Percentiles rank a stretch among this genome's conserved stretches.
Evolutionary conservation across 2,113 vertebrate genomes (phyloP).

Genomic region (Sinosuthora webbiana): DNA sequence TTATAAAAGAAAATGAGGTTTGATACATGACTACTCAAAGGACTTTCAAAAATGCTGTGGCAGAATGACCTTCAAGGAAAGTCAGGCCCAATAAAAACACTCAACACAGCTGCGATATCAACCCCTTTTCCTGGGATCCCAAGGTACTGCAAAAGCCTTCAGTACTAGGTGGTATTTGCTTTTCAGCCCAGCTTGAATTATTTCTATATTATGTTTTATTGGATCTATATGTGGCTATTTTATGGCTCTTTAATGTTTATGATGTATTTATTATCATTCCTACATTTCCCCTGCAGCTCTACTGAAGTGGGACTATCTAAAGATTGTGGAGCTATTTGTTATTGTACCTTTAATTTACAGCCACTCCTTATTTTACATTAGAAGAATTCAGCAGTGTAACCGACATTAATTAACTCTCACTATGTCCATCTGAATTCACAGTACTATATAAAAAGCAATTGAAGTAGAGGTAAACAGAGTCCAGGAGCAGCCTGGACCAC

Average conservation of each 20-base stretch:
- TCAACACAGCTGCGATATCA: background rate
- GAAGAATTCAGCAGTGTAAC: background rate
- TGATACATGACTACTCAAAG: background rate
- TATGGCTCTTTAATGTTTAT: constrained; percentile 54
- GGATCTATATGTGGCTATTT: constrained; percentile 40
- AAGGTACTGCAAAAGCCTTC: background rate
- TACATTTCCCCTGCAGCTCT: background rate
- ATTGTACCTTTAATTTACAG: background rate
- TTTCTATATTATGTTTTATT: constrained; percentile 51
- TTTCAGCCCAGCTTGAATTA: constrained; percentile 42
- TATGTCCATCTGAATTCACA: background rate
- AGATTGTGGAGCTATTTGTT: background rate
- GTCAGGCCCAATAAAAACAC: background rate
- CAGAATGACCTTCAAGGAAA: background rate
- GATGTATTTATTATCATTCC: constrained; percentile 58
- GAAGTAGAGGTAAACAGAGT: background rate
- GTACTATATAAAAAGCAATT: background rate
- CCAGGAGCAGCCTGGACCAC: background rate
- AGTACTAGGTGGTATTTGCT: background rate
- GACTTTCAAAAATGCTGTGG: background rate
- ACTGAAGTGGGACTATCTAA: background rate
- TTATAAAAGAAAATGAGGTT: constrained; percentile 37
- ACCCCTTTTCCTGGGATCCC: background rate
- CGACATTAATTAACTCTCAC: background rate
- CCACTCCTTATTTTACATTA: background rate